A percentile compares a stretch with the other conserved stretches of the same genome.
These are phyloP conservation scores for Eristalis arbustorum DNA, from an alignment of 2,888 invertebrate genomes.

Conservation along the genomic window DNA sequence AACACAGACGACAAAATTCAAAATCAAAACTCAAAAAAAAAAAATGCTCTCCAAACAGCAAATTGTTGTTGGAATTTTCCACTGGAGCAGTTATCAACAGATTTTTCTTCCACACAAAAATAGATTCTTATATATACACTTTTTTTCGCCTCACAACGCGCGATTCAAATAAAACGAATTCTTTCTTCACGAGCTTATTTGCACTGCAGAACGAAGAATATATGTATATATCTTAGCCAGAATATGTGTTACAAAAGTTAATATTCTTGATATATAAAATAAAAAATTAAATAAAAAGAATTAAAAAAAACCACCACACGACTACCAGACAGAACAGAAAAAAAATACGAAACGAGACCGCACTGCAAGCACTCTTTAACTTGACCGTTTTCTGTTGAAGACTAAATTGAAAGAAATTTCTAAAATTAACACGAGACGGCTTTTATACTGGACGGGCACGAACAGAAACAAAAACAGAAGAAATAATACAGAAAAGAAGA, in stretches of 20 bases:
- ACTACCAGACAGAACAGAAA: constrained; percentile 11
- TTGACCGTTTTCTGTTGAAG: constrained; percentile 74
- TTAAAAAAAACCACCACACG: constrained; percentile 29
- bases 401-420: constrained; percentile 78
- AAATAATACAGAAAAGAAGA: constrained; percentile 7
- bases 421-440: constrained; percentile 76
- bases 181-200: not conserved
- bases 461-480: constrained; percentile 26
- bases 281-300: not conserved
- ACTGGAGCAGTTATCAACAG: constrained; percentile 54
- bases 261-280: not conserved
- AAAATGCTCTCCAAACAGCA: constrained; percentile 26
- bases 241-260: constrained; percentile 8
- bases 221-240: constrained; percentile 1
- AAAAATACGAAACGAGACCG: constrained; percentile 38
- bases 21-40: not conserved
- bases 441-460: constrained; percentile 52
- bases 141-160: constrained; percentile 28
- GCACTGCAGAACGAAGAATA: not conserved
- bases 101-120: constrained; percentile 34
- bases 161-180: constrained; percentile 1
- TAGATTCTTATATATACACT: constrained; percentile 35
- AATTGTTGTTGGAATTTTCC: constrained; percentile 51
- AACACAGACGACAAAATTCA: not conserved
- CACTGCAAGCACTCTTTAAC: constrained; percentile 49